A percentile compares a stretch with the other conserved stretches of the same genome.
Evolutionary conservation across 2,797 vertebrate species (phyloP).

Genomic region (Sphenodon punctatus): DNA sequence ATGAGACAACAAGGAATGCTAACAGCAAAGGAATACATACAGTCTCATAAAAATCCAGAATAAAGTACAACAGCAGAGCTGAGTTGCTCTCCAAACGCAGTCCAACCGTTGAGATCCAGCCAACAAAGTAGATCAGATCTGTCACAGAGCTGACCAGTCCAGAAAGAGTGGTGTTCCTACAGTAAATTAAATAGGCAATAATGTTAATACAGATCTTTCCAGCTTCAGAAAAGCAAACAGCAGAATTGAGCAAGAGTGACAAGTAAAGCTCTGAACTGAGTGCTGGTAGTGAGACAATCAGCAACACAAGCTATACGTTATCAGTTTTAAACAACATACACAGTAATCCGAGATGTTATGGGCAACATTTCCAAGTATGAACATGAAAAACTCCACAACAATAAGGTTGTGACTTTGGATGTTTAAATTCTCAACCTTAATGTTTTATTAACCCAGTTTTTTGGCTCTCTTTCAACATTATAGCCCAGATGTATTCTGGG

Average conservation of each 20-base stretch:
- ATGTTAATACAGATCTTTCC: not conserved
- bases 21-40: conserved; percentile 69
- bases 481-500: not conserved
- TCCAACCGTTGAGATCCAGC: conserved; percentile 79
- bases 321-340: not conserved
- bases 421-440: not conserved
- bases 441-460: not conserved
- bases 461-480: not conserved
- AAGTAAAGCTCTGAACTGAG: too few species aligned
- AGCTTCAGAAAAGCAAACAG: not conserved
- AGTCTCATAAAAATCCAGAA: conserved; percentile 92
- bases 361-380: too few species aligned
- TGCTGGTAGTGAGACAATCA: not conserved
- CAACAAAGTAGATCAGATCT: conserved; percentile 87
- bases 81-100: conserved; percentile 84
- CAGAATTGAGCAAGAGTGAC: not conserved
- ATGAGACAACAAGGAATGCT: not conserved
- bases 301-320: not conserved
- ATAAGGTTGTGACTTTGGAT: too few species aligned
- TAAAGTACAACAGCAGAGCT: conserved; percentile 85
- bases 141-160: conserved; percentile 82
- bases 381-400: too few species aligned
- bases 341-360: not conserved
- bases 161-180: conserved; percentile 86
- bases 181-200: conserved; percentile 5